Evolutionary conservation across 1,140 invertebrate genomes (phyloP).

Genomic region (Pogonomyrmex barbatus): DNA sequence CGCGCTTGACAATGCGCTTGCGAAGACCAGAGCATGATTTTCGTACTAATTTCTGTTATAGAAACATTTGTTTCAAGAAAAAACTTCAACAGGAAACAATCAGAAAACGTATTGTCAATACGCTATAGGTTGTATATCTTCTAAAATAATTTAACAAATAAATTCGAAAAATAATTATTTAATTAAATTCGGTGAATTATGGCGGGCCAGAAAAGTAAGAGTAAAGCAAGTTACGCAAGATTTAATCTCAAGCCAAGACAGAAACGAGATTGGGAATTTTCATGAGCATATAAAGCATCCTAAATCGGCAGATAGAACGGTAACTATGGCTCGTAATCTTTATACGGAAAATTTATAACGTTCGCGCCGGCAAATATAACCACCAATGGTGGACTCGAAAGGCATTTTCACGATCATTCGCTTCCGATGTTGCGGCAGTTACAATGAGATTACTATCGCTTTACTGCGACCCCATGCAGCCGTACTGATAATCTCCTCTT

Average conservation of each 20-base stretch:
- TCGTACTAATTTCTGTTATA: background rate
- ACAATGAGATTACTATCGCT: slow-evolving; percentile 25
- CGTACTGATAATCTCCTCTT: slow-evolving; percentile 51
- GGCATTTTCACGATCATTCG: slow-evolving; percentile 20
- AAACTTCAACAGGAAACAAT: background rate
- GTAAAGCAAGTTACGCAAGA: slow-evolving; percentile 4
- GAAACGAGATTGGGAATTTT: slow-evolving; percentile 38
- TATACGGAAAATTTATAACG: slow-evolving; percentile 45
- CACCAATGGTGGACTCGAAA: background rate
- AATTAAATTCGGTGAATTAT: slow-evolving; percentile 1
- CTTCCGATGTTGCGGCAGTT: slow-evolving; percentile 33
- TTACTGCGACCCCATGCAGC: background rate
- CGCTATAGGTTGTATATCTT: background rate
- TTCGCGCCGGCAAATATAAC: background rate
- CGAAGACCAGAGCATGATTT: slow-evolving; percentile 10
- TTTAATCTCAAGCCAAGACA: slow-evolving; percentile 32
- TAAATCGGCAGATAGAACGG: slow-evolving; percentile 15
- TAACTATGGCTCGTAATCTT: slow-evolving; percentile 47
- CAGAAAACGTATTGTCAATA: background rate
- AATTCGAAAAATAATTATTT: slow-evolving; percentile 24
- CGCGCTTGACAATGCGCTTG: background rate
- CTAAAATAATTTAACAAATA: slow-evolving; percentile 26
- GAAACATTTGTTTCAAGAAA: background rate
- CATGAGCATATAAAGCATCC: slow-evolving; percentile 42
- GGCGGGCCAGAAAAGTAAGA: background rate